Evolutionary conservation across 2,113 vertebrate genomes (phyloP).

Genomic region (Ptychochromis oligacanthus): DNA sequence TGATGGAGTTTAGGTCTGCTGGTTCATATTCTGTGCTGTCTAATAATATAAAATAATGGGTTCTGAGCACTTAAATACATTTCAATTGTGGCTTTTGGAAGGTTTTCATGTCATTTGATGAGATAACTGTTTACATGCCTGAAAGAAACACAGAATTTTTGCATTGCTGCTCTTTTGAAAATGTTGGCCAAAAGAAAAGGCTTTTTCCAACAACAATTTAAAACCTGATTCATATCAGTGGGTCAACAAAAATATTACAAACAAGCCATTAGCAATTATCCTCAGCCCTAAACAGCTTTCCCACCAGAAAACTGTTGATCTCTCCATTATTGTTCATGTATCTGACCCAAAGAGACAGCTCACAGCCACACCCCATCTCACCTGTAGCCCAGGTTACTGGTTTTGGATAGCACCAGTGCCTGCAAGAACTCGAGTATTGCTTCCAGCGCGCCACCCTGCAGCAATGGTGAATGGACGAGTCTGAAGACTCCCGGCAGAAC

Average conservation of each 20-base stretch:
- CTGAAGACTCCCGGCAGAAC: slow-evolving; percentile 84
- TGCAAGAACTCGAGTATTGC: slow-evolving; percentile 87
- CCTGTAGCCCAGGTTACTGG: slow-evolving; percentile 77
- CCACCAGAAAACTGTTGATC: not conserved
- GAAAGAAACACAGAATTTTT: not conserved
- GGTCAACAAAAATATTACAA: not conserved
- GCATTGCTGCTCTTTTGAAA: not conserved
- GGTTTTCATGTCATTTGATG: not conserved
- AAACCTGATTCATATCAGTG: slow-evolving; percentile 14
- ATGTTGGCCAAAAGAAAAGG: not conserved
- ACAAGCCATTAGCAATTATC: not conserved
- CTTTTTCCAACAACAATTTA: not conserved
- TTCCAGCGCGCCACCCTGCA: slow-evolving; percentile 84
- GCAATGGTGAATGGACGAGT: slow-evolving; percentile 88
- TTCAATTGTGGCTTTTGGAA: slow-evolving; percentile 27
- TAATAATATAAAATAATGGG: not conserved
- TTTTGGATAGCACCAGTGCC: slow-evolving; percentile 82
- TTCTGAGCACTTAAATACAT: slow-evolving; percentile 1
- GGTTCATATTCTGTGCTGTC: not conserved
- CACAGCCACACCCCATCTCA: not conserved
- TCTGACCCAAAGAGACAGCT: not conserved
- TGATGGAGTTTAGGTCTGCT: not conserved
- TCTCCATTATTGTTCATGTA: not conserved
- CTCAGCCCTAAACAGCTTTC: not conserved
- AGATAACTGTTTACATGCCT: slow-evolving; percentile 35